These are phyloP conservation scores for Vandiemenella viatica DNA, from an alignment of 2,888 invertebrate genomes.

Conservation along the genomic window DNA sequence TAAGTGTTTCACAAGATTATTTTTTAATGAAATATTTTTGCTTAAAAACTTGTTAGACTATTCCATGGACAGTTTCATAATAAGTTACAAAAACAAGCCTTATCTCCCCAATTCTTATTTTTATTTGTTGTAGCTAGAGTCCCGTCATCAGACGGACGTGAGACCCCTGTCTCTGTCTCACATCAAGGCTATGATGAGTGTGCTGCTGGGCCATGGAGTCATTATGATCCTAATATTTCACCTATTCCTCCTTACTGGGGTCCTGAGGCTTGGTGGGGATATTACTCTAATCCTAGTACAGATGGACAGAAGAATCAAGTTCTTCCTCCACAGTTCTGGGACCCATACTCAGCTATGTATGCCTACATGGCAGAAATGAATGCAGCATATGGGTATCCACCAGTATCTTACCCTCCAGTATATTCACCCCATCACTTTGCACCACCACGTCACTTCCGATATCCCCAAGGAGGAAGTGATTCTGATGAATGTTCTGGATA, in stretches of 20 bases:
- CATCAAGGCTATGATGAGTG: slow-evolving; percentile 9
- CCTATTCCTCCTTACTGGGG: slow-evolving; percentile 10
- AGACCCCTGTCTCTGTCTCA: slow-evolving; percentile 11
- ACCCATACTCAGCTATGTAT: slow-evolving; percentile 21
- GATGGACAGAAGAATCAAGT: slow-evolving; percentile 18
- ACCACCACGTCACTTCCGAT: slow-evolving; percentile 20
- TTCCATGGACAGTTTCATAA: not conserved
- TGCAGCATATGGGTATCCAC: slow-evolving; percentile 19
- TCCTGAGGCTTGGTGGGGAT: slow-evolving; percentile 15
- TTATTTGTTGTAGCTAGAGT: slow-evolving; percentile 14
- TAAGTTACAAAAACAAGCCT: not conserved
- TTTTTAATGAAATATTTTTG: too few relatives aligned
- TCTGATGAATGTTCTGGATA: slow-evolving; percentile 24
- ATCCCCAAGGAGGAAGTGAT: slow-evolving; percentile 14
- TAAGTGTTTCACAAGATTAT: not conserved
- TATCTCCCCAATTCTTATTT: slow-evolving; percentile 7
- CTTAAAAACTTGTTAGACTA: not conserved
- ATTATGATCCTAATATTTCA: slow-evolving; percentile 7
- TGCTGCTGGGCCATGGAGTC: slow-evolving; percentile 6
- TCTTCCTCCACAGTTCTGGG: slow-evolving; percentile 17
- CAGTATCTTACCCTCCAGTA: slow-evolving; percentile 13
- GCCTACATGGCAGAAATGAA: slow-evolving; percentile 22
- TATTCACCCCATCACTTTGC: slow-evolving; percentile 19
- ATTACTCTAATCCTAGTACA: slow-evolving; percentile 10
- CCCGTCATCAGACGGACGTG: slow-evolving; percentile 10